Evolutionary conservation across 2,113 vertebrate genomes (phyloP).

Genomic region (Anser brachyrhynchus): DNA sequence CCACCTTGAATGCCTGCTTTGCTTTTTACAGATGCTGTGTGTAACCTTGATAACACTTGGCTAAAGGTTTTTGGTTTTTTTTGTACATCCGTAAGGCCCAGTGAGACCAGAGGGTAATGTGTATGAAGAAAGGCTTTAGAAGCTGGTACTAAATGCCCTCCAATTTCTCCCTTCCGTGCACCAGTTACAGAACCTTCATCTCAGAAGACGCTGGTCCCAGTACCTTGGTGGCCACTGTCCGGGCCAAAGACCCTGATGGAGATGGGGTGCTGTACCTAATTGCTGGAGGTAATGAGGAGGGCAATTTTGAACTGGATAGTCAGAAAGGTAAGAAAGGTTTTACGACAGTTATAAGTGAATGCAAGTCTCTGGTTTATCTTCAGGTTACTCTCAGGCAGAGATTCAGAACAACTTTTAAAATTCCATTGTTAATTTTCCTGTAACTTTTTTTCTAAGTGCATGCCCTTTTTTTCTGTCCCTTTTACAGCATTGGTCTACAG

Average conservation of each 20-base stretch:
- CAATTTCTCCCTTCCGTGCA: neutral
- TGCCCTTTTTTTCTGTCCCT: neutral
- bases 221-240: slow-evolving; percentile 86
- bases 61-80: neutral
- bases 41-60: neutral
- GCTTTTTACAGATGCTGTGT: neutral
- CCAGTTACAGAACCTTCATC: slow-evolving; percentile 89
- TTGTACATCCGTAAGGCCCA: neutral
- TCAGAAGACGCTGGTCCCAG: slow-evolving; percentile 90
- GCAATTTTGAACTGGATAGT: slow-evolving; percentile 88
- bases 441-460: neutral
- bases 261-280: slow-evolving; percentile 86
- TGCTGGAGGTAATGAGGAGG: slow-evolving; percentile 88
- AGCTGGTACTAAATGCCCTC: neutral
- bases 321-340: slow-evolving; percentile 81
- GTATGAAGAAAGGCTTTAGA: neutral
- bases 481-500: neutral
- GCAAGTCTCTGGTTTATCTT: neutral
- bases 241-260: slow-evolving; percentile 89
- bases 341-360: neutral
- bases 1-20: rapidly evolving
- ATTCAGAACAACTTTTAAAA: neutral
- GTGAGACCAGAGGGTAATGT: neutral
- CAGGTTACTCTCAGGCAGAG: neutral
- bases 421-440: neutral